Evolutionary conservation across 2,888 invertebrate genomes (phyloP).

Genomic region (Muscina levida): DNA sequence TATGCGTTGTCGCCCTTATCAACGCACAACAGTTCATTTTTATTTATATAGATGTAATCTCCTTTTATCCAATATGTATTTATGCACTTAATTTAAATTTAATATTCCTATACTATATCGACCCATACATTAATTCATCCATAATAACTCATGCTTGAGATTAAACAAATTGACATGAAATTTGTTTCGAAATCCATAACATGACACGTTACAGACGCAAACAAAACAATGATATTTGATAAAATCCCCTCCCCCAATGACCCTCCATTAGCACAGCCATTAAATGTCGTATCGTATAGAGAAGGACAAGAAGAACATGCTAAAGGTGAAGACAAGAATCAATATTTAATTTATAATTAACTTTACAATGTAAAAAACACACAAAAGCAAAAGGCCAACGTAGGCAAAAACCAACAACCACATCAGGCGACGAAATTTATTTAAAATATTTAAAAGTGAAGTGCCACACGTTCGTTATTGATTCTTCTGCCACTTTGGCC

Average conservation of each 20-base stretch:
- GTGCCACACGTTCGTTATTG: slow-evolving; percentile 53
- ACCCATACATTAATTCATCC: too few relatives aligned
- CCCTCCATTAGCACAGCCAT: not conserved
- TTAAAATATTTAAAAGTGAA: slow-evolving; percentile 60
- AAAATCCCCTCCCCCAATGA: too few relatives aligned
- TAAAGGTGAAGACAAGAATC: slow-evolving; percentile 67
- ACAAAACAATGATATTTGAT: slow-evolving; percentile 7
- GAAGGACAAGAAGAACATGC: slow-evolving; percentile 2
- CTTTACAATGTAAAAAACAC: slow-evolving; percentile 68
- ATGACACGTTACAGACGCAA: slow-evolving; percentile 31
- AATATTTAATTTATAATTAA: slow-evolving; percentile 80
- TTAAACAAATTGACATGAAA: too few relatives aligned
- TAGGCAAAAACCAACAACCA: too few relatives aligned
- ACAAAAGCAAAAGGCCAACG: too few relatives aligned
- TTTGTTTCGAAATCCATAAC: slow-evolving; percentile 23
- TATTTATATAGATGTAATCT: too few relatives aligned
- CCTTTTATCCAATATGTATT: too few relatives aligned
- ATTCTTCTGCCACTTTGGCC: slow-evolving; percentile 25
- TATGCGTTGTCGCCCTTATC: too few relatives aligned
- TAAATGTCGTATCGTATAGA: not conserved
- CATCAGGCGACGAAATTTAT: slow-evolving; percentile 47
- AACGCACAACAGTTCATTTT: too few relatives aligned
- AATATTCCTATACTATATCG: too few relatives aligned
- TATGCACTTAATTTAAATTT: too few relatives aligned
- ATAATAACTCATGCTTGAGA: too few relatives aligned